Evolutionary conservation across 2,888 invertebrate genomes (phyloP), one percentile per base, ranked within the genome.

Genomic region (Halictus quadricinctus): DNA sequence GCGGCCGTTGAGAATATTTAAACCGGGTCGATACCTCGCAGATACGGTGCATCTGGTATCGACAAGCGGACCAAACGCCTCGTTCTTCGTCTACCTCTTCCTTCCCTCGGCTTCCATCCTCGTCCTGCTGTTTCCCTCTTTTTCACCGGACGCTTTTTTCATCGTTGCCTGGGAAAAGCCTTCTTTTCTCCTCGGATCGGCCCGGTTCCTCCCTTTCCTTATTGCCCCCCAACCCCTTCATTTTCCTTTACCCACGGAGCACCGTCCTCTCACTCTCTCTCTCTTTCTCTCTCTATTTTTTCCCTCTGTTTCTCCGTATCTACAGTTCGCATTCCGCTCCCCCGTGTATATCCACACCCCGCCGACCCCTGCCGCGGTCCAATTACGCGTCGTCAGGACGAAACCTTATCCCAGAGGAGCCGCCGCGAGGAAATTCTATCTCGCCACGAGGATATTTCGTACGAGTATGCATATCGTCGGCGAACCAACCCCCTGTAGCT

Each of bases 1-100:
- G 76, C 77, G 79, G 73, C 76, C 77, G 80, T 84, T 84, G 86
- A 82, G 88, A 88, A 90, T 88, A 90, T 90, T 90, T 90, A 87
- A 90, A 87, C 72, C 74, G 81, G 87, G 81, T 91, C 90, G 91
- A 92, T 92, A 90, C 88, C 86, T 90, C 85, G 21, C 88, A 86
- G 88, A 90, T 91, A 88, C 87, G 79, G 43, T 86, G 90, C 88
- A 88, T 89, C 91, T 91, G 92, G 88, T 92, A 92, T 92, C 91
- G 92, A 92, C 92, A 91, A 89, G 81, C 87, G 72, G 48, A 79
- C 83, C 74, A 73, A 81, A 72, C 70, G 72, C 74, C 60, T 48
- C 60, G 60, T 76, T 76, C 80, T 73, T 54, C 83, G 79, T 64
- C 77, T 41, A n/a, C 81, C 72, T 41, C 48, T 13, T 54, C 29